Evolutionary conservation across 2,113 vertebrate genomes (phyloP), one percentile per base, ranked within the genome.

Genomic region (Phaethon lepturus): DNA sequence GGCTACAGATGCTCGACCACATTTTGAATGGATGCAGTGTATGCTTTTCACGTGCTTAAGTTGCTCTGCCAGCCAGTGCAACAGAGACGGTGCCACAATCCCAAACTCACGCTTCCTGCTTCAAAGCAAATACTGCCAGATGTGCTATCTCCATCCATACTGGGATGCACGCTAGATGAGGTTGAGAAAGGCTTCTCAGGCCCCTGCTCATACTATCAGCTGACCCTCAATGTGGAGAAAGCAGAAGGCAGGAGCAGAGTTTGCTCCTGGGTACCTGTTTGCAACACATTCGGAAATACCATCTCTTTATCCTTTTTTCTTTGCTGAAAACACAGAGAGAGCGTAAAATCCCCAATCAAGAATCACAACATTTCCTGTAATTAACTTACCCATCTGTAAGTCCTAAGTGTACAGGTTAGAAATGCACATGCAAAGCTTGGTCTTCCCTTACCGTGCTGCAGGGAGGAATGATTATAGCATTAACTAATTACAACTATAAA

Each of bases 1-100:
- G 2, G 74, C 93, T 95, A 94, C 97, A 96, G 94, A 97, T 96
- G 94, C 89, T 96, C 31, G 0, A 66, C 85, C 96, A 76, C 91
- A 86, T 90, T 95, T 74, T 93, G 93, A 96, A 96, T 81, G 71
- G 59, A 49, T 67, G 78, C 71, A 97, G 84, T 83, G 87, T 96
- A 56, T 82, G 74, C 77, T 94, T 91, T 75, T 91, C 94, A 96
- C 42, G 7, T 94, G 90, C 74, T 62, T 13, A 25, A 76, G 50
- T 12, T 49, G 69, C 74, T 94, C 89, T 95, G 94, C 91, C 93
- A 97, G 86, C 44, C 89, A 91, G 38, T 3, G 59, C 86, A 87
- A 60, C 1, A 0, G 69, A 91, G 89, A 66, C 4, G 0, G 62
- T 93, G 77, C 87, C 95, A 95, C 87, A 50, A 42, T 66, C 84